A percentile compares a stretch with the other conserved stretches of the same genome.
phyloP scores from a whole-genome alignment of 1,140 invertebrate species.

The Zaprionus vittiger region DNA sequence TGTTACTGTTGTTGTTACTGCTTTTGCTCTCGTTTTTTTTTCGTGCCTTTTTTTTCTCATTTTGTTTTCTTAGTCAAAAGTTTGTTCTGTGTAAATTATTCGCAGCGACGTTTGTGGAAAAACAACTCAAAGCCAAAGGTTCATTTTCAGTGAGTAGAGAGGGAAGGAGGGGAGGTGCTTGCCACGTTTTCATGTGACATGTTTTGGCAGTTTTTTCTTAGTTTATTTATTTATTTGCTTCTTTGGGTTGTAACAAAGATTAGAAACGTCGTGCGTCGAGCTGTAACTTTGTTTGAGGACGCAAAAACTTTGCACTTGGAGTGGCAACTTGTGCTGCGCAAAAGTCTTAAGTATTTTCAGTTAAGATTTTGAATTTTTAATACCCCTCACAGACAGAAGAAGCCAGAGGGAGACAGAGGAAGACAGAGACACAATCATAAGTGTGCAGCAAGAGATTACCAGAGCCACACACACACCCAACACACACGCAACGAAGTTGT shows the following conservation, averaged over 20 bases:
- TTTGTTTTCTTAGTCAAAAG: slow-evolving; percentile 66
- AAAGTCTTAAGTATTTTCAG: slow-evolving; percentile 43
- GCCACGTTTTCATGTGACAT: slow-evolving; percentile 64
- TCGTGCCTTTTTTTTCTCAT: slow-evolving; percentile 43
- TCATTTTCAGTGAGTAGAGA: slow-evolving; percentile 24
- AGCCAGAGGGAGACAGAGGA: background rate
- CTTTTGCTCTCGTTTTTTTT: slow-evolving; percentile 30
- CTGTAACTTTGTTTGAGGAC: slow-evolving; percentile 68
- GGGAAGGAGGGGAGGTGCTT: background rate
- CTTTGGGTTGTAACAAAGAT: slow-evolving; percentile 61
- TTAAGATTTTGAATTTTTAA: slow-evolving; percentile 48
- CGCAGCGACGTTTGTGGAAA: slow-evolving; percentile 65
- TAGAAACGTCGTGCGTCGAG: slow-evolving; percentile 70
- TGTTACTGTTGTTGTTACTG: slow-evolving; percentile 4
- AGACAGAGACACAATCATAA: background rate
- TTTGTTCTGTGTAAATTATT: slow-evolving; percentile 80
- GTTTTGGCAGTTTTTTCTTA: slow-evolving; percentile 72
- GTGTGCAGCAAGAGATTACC: slow-evolving; percentile 1
- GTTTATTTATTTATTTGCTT: slow-evolving; percentile 39
- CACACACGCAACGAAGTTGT: slow-evolving; percentile 9
- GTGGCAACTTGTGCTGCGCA: slow-evolving; percentile 26
- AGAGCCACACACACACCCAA: slow-evolving; percentile 2
- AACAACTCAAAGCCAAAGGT: slow-evolving; percentile 71
- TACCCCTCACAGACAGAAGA: slow-evolving; percentile 4
- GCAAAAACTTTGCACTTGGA: slow-evolving; percentile 41